Evolutionary conservation across 1,140 invertebrate genomes (phyloP), one percentile per base, ranked within the genome.

Genomic region (Ceratitis capitata): DNA sequence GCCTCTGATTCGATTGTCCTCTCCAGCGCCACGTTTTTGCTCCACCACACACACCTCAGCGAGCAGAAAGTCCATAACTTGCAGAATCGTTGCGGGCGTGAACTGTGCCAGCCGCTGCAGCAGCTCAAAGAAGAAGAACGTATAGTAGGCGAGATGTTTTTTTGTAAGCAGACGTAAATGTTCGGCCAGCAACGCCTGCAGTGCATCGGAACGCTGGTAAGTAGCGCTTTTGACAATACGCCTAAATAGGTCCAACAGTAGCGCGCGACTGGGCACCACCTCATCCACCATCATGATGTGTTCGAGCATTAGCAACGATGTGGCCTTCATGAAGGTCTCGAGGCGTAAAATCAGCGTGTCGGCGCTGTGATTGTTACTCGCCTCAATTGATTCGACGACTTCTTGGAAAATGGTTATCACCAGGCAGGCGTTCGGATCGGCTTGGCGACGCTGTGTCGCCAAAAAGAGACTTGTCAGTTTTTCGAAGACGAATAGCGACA

Each of bases 221-320:
- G 64, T 23, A 0, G 85, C 12, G 26, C 86, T 78, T 0, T 84
- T 69, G 1, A 89, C 85, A 0, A 92, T 51, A 3, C 49, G 56
- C 0, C 87, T 87, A 64, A 91, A 89, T 0, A 92, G 82, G 0
- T 84, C 78, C 23, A 92, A 83, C 12, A 91, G 85, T 16, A 89
- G 85, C 0, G 51, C 56, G 7, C 89, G 88, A 86, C 89, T 92
- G 1, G 90, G 87, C 26, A 88, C 89, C 69, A 89, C 88, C 58
- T 92, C 91, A 29, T 91, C 91, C 3, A 91, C 88, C 84, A 92
- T 89, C 91, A 92, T 92, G 0, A 90, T 61, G 47, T 91, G 90
- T 86, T 92, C 91, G n/a, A 92, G 85, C 29, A 89, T 85, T 1
- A 87, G 85, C 7, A 88, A 35, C 19, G 88, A 87, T 0, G 87